Conservation (phyloP, 1,140 invertebrate genomes). For the Drosophila kepulauana region DNA sequence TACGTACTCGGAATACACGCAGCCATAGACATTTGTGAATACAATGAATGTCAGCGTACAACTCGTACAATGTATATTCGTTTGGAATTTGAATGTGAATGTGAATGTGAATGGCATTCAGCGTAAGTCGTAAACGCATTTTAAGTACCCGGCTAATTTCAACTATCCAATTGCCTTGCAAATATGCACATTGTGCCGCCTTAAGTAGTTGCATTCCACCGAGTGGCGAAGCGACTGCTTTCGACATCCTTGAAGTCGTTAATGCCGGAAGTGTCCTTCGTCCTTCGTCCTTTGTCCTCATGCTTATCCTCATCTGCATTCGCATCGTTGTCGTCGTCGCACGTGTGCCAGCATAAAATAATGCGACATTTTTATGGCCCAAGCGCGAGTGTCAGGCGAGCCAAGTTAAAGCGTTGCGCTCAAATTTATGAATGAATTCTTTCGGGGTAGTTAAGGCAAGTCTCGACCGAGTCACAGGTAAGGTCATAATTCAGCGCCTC, state of each 20-base stretch:
- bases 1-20: conserved; percentile 2
- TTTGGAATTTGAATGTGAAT: conserved; percentile 29
- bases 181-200: conserved; percentile 30
- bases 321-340: conserved; percentile 36
- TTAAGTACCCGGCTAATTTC: conserved; percentile 41
- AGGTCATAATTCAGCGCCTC: conserved; percentile 37
- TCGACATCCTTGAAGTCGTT: conserved; percentile 62
- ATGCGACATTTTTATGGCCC: conserved; percentile 79
- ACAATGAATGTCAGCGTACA: not conserved
- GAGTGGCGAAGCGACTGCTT: not conserved
- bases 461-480: conserved; percentile 29
- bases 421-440: conserved; percentile 78
- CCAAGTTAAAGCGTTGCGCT: conserved; percentile 70
- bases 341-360: conserved; percentile 68
- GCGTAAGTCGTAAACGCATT: conserved; percentile 38
- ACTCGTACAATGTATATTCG: conserved; percentile 1
- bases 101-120: conserved; percentile 23
- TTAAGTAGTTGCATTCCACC: conserved; percentile 38
- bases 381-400: conserved; percentile 61
- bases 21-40: not conserved
- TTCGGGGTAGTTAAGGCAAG: conserved; percentile 17
- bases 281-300: not conserved
- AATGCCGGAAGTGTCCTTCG: conserved; percentile 77
- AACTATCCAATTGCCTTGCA: conserved; percentile 32
- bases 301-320: conserved; percentile 7